Evolutionary conservation across 1,140 invertebrate genomes (phyloP), one percentile per base, ranked within the genome.

Genomic region (Philopotamus ludificatus): DNA sequence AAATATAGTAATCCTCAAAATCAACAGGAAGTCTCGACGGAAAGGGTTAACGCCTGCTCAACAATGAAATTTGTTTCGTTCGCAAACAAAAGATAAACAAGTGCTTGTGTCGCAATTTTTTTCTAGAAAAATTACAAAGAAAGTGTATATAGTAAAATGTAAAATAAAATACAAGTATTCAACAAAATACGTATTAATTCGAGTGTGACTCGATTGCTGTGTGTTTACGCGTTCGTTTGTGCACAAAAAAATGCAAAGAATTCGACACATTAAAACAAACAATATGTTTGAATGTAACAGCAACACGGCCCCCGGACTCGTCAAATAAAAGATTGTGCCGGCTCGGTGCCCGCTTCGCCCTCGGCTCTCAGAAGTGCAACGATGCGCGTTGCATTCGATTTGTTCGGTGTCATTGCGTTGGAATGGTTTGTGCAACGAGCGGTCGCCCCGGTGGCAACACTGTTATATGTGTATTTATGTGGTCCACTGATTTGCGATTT

Each of bases 341-440:
- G 59, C 58, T 63, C 50, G 51, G 59, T 39, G 53, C 62, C 22
- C 54, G 22, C 39, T 47, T 62, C 65, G 50, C 65, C 47, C 65
- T 45, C 58, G 51, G 42, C 49, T 42, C 44, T 57, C 59, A 63
- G 44, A 20, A 41, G 60, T 45, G 39, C 66, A 64, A 9, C 62
- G 49, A 41, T 61, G 65, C 65, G 49, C 20, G 20, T 50, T 44
- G 63, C 50, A 64, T 68, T 34, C 41, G 25, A 68, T 68, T 68
- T 62, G 53, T 68, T 64, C 44, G 28, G 62, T 68, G 61, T 64
- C 66, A 44, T 59, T 68, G 66, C 55, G 54, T 57, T 51, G 44
- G 58, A 66, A 66, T 57, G 44, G n/a, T 22, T 25, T n/a, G n/a
- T n/a, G n/a, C n/a, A n/a, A n/a, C n/a, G n/a, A n/a, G n/a, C n/a